These are phyloP conservation scores for Ahaetulla prasina DNA, from an alignment of 2,113 vertebrate genomes.

Conservation along the genomic window DNA sequence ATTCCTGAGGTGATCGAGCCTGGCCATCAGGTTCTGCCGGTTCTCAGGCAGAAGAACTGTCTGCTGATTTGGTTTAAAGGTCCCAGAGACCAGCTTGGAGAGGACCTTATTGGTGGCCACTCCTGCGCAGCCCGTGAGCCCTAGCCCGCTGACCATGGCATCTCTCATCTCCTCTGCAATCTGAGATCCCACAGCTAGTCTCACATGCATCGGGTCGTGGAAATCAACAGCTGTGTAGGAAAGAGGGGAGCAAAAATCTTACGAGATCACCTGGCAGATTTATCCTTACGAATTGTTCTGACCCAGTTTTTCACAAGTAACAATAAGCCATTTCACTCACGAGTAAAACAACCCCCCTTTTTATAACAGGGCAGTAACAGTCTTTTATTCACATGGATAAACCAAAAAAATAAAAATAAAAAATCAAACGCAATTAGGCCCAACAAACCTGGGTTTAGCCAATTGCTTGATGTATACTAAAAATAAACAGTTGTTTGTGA, in stretches of 20 bases:
- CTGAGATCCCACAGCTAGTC: slow-evolving; percentile 77
- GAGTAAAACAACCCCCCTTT: too few relatives aligned
- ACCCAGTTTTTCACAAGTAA: too few relatives aligned
- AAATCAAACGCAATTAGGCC: too few relatives aligned
- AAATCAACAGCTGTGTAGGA: slow-evolving; percentile 63
- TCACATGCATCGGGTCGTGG: slow-evolving; percentile 53
- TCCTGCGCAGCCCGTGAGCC: slow-evolving; percentile 84
- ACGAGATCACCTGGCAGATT: too few relatives aligned
- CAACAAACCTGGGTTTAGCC: too few relatives aligned
- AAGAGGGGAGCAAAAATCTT: not conserved
- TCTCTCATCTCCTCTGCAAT: slow-evolving; percentile 79
- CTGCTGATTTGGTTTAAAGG: slow-evolving; percentile 90
- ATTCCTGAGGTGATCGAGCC: slow-evolving; percentile 69
- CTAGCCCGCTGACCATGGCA: slow-evolving; percentile 67
- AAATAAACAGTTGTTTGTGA: too few relatives aligned
- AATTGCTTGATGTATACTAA: too few relatives aligned
- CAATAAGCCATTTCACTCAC: too few relatives aligned
- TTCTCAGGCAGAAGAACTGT: slow-evolving; percentile 81
- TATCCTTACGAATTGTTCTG: not conserved
- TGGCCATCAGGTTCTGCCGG: slow-evolving; percentile 64
- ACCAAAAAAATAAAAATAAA: too few relatives aligned
- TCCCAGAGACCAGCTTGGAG: slow-evolving; percentile 83
- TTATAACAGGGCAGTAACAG: too few relatives aligned
- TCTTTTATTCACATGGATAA: too few relatives aligned
- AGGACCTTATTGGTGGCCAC: slow-evolving; percentile 82